A percentile compares a stretch with the other conserved stretches of the same genome.
phyloP scores from a whole-genome alignment of 2,888 invertebrate species.

The Acrocyrtus sp. region DNA sequence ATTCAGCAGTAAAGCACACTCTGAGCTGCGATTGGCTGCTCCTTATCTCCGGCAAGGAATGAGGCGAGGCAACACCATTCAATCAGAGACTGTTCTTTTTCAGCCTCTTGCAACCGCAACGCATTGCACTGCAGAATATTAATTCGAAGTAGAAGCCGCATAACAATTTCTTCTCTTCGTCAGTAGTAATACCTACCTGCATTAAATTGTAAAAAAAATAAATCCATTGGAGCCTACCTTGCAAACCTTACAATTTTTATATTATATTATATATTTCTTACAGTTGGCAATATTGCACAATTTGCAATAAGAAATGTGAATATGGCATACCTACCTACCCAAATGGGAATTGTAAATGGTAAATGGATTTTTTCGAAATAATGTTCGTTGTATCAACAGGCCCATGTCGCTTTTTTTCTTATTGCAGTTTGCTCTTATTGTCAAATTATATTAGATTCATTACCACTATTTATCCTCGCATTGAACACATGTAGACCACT shows the following conservation, averaged over 20 bases:
- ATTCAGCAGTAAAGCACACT: not conserved
- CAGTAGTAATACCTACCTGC: not conserved
- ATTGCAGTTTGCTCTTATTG: not conserved
- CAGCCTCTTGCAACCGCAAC: not conserved
- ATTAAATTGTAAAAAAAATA: too few relatives aligned
- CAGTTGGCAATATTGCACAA: too few relatives aligned
- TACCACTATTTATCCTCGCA: not conserved
- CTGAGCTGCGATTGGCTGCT: conserved; percentile 36
- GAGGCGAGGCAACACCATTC: conserved; percentile 43
- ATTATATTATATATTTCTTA: too few relatives aligned
- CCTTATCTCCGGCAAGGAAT: conserved; percentile 7
- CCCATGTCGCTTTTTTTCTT: not conserved
- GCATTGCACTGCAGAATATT: not conserved
- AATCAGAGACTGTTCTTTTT: conserved; percentile 29
- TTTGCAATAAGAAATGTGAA: too few relatives aligned
- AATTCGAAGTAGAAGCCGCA: not conserved
- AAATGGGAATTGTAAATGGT: too few relatives aligned
- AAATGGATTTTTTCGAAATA: too few relatives aligned
- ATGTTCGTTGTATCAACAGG: too few relatives aligned
- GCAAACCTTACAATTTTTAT: too few relatives aligned
- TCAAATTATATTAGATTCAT: not conserved
- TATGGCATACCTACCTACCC: too few relatives aligned
- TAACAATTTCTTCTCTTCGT: not conserved
- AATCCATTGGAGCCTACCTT: too few relatives aligned
- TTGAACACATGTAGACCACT: conserved; percentile 27